These are phyloP conservation scores for Anas platyrhynchos DNA, from an alignment of 2,113 vertebrate species.

Conservation along the genomic window DNA sequence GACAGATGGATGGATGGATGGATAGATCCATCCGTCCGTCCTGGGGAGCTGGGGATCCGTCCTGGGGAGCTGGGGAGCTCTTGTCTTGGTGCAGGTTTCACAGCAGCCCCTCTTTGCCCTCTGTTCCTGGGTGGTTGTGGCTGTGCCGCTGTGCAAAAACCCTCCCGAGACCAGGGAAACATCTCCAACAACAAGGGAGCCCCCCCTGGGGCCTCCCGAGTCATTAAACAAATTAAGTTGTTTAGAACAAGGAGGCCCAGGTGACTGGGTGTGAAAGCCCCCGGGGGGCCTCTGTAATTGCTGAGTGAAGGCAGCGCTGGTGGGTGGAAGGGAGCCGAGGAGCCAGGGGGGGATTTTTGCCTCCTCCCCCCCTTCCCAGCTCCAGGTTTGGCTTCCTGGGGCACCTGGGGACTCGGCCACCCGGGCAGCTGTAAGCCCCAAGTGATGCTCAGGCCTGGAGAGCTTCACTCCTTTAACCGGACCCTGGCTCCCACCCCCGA, in stretches of 20 bases:
- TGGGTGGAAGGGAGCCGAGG: not conserved
- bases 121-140: not conserved
- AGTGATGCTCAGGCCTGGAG: not conserved
- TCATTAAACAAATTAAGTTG: slow-evolving; percentile 53
- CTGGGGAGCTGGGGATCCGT: too few relatives aligned
- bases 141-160: not conserved
- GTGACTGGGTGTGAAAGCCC: slow-evolving; percentile 38
- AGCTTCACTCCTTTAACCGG: not conserved
- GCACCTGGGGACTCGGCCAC: fast-evolving
- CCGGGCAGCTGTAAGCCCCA: not conserved
- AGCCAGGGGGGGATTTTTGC: not conserved
- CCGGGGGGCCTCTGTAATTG: not conserved
- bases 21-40: too few relatives aligned
- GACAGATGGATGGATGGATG: not conserved
- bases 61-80: too few relatives aligned
- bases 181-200: not conserved
- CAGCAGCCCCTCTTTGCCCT: not conserved
- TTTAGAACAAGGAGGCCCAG: slow-evolving; percentile 9
- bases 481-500: fast-evolving
- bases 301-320: not conserved
- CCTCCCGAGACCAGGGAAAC: not conserved
- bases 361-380: not conserved
- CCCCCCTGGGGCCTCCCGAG: not conserved
- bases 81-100: not conserved
- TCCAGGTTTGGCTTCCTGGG: fast-evolving